phyloP scores from a whole-genome alignment of 2,113 vertebrate species.

The Abramis brama region DNA sequence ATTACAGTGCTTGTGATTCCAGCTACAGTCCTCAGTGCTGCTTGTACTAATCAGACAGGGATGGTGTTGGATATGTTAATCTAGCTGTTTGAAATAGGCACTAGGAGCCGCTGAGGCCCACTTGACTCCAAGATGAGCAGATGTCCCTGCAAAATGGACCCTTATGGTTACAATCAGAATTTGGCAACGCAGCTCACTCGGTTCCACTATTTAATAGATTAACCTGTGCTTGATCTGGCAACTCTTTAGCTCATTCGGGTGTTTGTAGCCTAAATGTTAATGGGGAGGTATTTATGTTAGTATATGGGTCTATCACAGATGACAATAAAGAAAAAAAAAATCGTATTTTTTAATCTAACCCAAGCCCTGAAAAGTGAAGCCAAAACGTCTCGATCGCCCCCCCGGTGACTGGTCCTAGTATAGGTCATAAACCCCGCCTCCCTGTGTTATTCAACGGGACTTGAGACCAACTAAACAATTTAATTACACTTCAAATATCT shows the following conservation, averaged over 20 bases:
- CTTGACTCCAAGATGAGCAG: constrained; percentile 77
- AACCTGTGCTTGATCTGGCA: constrained; percentile 73
- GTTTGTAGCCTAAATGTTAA: constrained; percentile 12
- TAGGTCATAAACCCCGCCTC: too few relatives aligned
- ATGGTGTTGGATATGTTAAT: constrained; percentile 58
- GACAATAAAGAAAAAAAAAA: neutral
- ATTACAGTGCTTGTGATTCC: constrained; percentile 29
- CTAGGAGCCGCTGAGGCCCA: constrained; percentile 65
- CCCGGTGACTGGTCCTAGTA: too few relatives aligned
- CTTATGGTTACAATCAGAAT: constrained; percentile 77
- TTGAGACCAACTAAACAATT: too few relatives aligned
- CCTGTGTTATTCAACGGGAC: too few relatives aligned
- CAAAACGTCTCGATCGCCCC: too few relatives aligned
- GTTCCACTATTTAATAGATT: constrained; percentile 76
- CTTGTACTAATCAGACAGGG: constrained; percentile 47
- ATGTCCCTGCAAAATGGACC: constrained; percentile 78
- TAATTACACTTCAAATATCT: too few relatives aligned
- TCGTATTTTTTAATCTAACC: too few relatives aligned
- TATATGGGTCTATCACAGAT: neutral
- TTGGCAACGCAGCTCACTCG: constrained; percentile 72
- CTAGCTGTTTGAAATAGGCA: constrained; percentile 49
- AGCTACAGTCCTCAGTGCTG: constrained; percentile 33
- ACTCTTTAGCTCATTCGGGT: constrained; percentile 51
- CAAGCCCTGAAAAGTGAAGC: too few relatives aligned
- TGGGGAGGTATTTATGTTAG: constrained; percentile 6